A percentile compares a stretch with the other conserved stretches of the same genome.
Conservation (phyloP, 2,797 vertebrate genomes). For the Botia almorhae region DNA sequence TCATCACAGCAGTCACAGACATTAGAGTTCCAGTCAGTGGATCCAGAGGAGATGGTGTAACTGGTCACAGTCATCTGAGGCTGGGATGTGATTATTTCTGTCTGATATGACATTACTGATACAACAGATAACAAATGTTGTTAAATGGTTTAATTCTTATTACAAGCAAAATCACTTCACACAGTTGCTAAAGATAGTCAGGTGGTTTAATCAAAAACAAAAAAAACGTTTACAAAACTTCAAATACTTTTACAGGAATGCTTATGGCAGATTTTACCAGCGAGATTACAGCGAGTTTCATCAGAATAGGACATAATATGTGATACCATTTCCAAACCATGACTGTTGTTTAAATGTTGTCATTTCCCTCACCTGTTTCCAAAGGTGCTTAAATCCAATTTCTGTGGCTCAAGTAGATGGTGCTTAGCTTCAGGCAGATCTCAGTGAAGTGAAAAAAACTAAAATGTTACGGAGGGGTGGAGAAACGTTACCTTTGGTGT, state of each 20-base stretch:
- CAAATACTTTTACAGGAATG: too few species aligned
- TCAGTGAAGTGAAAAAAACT: constrained; percentile 6
- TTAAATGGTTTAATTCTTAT: neutral
- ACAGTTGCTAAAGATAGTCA: too few species aligned
- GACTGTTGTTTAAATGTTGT: neutral
- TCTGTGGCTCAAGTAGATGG: constrained; percentile 44
- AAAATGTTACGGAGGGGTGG: constrained; percentile 31
- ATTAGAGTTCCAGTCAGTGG: constrained; percentile 74
- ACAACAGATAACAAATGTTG: neutral
- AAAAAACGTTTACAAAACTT: too few species aligned
- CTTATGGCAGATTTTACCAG: too few species aligned
- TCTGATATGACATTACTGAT: constrained; percentile 75
- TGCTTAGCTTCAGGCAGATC: constrained; percentile 22
- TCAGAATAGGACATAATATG: neutral
- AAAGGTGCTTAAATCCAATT: neutral
- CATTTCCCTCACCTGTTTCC: constrained; percentile 22
- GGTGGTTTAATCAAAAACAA: too few species aligned
- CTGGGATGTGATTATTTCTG: constrained; percentile 74
- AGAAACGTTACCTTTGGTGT: constrained; percentile 23
- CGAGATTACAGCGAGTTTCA: neutral
- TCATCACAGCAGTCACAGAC: constrained; percentile 80
- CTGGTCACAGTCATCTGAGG: constrained; percentile 72
- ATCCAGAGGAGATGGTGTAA: constrained; percentile 64
- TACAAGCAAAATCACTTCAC: neutral
- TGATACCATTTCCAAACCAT: neutral